Base-by-base conservation (phyloP, 1,140 invertebrate genomes). In the Stegodyphus dumicola region DNA sequence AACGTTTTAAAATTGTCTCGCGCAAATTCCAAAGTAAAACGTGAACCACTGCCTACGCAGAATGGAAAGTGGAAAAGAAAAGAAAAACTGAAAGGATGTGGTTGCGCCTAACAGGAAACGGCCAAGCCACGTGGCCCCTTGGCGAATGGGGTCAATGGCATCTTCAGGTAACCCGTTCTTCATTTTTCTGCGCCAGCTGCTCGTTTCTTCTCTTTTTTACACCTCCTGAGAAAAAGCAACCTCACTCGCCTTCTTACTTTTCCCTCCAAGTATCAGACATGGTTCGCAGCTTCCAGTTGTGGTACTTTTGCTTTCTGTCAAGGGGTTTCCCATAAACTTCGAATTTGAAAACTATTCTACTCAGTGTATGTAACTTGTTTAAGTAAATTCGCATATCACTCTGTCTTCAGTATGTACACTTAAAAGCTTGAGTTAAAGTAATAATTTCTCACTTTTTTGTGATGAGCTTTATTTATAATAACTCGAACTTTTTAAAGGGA, bases 101-200 rank as follows among this genome's bases (percentile, higher is more conserved):
- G 52, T 75, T 75, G 18, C 53, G 53, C 53, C 73, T 53, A 75
- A 75, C 73, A 33, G 77, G 49, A 67, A 77, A 78, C 56, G 65
- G 15, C 77, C 56, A 60, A 60, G 33, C 56, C 56, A 78, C 77
- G 77, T 78, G 77, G 49, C 65, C 77, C 53, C 33, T 33, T 33
- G 33, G 33, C 33, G 69, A 81, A 70, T 71, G 54, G 78, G 78
- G 78, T 81, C 78, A 81, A 81, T 81, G 69, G 78, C 78, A 81
- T 71, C 67, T 48, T 56, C 56, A 81, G 78, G 78, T 81, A 81
- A 81, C 78, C 78, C 78, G 65, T 81, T 80, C 78, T 7, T 33
- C 66, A 17, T 54, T 10, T 48, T 53, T n/a, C 15, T 9, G 13
- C 6, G 66, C 65, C 77, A 79, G 77, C 66, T 79, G 77, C 65